Evolutionary conservation across 1,140 invertebrate species (phyloP), one percentile per base, ranked within the genome.

Genomic region (Drosophila sp.): DNA sequence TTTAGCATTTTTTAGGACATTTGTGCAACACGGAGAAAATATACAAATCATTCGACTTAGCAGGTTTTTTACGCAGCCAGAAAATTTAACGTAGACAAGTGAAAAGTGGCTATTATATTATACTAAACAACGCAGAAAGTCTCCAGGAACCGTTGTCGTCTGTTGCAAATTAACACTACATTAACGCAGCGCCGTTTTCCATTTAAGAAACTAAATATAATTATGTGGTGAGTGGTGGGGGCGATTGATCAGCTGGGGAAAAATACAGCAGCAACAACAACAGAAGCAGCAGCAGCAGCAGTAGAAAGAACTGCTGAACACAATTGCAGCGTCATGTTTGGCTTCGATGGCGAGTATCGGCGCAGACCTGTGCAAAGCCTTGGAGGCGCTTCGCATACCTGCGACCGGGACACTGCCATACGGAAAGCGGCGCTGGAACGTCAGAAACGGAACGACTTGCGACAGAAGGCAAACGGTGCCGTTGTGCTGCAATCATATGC

Each of bases 321-420:
- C 71, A 74, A 64, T 34, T 71, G 73, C 67, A 58, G 56, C 46
- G 79, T 79, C 76, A 94, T 94, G 94, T 97, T 97, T 92, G 96
- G 95, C 90, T 99, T 99, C 92, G 97, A 99, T 90, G 98, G 98
- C 48, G 96, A 98, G 90, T 97, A 97, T 92, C 94, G 96, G 67
- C 94, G 96, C 46, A 95, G 95, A 91, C 98, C 98, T 0, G 94
- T 97, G 72, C 97, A 98, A 93, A 98, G 97, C 93, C 93, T 98
- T 75, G 95, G 97, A 46, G 98, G 98, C 41, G 96, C 96, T 4
- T 93, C 93, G 18, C 91, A 95, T 92, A 93, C 95, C 94, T 93
- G 94, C 94, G 93, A 95, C 94, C 95, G 96, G 80, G 95, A 97
- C 78, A 94, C 95, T 62, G 93, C 98, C 14, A 92, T 99, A 54